Base-by-base conservation (phyloP, 2,113 vertebrate species). In the Anhinga anhinga region DNA sequence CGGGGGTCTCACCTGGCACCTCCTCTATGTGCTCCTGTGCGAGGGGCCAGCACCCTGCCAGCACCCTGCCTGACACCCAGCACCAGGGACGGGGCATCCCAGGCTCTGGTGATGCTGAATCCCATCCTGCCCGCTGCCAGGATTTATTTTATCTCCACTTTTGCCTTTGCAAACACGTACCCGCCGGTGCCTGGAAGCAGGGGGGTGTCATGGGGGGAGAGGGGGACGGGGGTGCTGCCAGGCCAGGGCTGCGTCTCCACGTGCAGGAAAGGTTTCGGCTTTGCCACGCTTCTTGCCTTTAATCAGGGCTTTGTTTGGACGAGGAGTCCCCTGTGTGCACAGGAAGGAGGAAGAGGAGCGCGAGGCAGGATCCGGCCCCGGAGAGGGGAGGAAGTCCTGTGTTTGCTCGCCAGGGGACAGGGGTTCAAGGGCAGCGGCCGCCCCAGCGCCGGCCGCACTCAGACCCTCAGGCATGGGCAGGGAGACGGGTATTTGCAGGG, bases 151-250 rank as follows among this genome's bases (percentile, higher is more conserved):
- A 6, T 72, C 58, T 81, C 45, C 8, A 3, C 10, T 79, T n/a
- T 30, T 42, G 42, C 72, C 47, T 40, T 32, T 23, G 38, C 52
- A 56, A 29, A 40, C 30, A 6, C 4, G 0, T 12, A 26, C 55
- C 49, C 0, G 0, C 12, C 0, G 0, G 32, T 16, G 38, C 7
- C 70, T 52, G 2, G 3, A 32, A 15, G 82, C 65, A 10, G 15
- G 29, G 29, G 3, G n/a, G 3, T 49, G 88, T 36, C 86, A 17
- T 17, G 5, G 25, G 10, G 7, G 11, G 4, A 6, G 1, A 4
- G 11, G n/a, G 32, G 66, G 29, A 26, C 1, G 0, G 1, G 20
- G 81, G 11, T 4, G 0, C 73, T 16, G 82, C 53, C 16, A 11
- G 50, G 19, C 38, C 2, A 2, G n/a, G 59, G 66, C 72, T 34